Evolutionary conservation across 2,797 vertebrate species (phyloP), one percentile per base, ranked within the genome.

Genomic region (Semotilus atromaculatus): DNA sequence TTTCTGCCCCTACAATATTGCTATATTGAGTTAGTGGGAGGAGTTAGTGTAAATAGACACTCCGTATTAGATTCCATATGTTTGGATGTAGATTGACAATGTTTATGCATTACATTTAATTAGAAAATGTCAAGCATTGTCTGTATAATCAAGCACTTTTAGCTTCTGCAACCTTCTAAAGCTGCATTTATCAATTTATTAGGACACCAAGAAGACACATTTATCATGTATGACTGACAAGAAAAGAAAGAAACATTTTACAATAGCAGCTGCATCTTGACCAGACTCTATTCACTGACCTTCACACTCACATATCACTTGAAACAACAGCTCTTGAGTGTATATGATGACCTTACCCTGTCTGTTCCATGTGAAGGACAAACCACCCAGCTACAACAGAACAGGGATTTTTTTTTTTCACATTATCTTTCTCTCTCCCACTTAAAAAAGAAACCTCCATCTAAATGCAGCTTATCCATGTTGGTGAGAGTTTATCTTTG

Each of bases 291-390:
- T 70, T 53, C 8, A 68, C 21, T 77, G 62, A 77, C 73, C 45
- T 68, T 84, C 74, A 78, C 51, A 45, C 36, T 23, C 7, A 3
- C 51, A 68, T 31, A 68, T 53, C 13, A 45, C 31, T 23, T n/a
- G 34, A 77, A n/a, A 58, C 64, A 70, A 73, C 74, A 75, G 34
- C 34, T 43, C 73, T 40, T 70, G 73, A 68, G 82, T 43, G 72
- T 58, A 36, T 23, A 36, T 75, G 62, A 43, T 43, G 48, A 78
- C 82, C 74, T 84, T 58, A 71, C 64, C 48, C 64, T 66, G n/a
- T 60, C 48, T 45, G 36, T 71, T 78, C 62, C 26, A 78, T 21
- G 29, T 71, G 75, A 78, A 78, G 82, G 82, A 84, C 74, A 78
- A 77, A 36, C 71, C 43, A 38, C n/a, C n/a, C 51, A 75, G 7